Base-by-base conservation (phyloP, 2,113 vertebrate species). In the Puntigrus tetrazona region DNA sequence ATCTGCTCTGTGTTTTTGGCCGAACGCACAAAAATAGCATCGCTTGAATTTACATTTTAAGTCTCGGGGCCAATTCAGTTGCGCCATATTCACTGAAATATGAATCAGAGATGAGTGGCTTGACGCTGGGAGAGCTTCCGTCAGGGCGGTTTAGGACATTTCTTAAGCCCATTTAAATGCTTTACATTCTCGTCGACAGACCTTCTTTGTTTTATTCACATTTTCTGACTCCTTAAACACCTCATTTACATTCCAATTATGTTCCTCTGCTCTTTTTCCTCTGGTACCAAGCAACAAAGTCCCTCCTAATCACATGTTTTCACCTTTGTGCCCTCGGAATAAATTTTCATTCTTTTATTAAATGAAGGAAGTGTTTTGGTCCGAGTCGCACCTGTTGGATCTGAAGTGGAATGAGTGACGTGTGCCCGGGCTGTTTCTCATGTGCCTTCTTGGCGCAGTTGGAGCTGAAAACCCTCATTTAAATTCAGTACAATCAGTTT, bases 211-310 rank as follows among this genome's bases (percentile, higher is more conserved):
- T 79, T 59, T 61, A 38, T 43, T 73, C 50, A 41, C 63, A 55
- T 52, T 70, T 78, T 59, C 47, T 31, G 83, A 41, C 36, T 78
- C 34, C 65, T 85, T 85, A 59, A 25, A 79, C 52, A 34, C 7
- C 78, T 25, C 36, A 79, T 72, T 85, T 85, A 70, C 83, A 85
- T 85, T 72, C 76, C 50, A 85, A 73, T 85, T 85, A 79, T 41
- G 18, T 61, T 41, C n/a, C 76, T 31, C 34, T 59, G n/a, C 55
- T 31, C 14, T 3, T 79, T 84, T 84, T 78, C 34, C 41, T 69
- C 65, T 80, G 83, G 76, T 70, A 59, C 63, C 52, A 57, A 73
- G 50, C 69, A 55, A 79, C 47, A 59, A 61, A 79, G 76, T 70
- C 65, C 65, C 20, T 27, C 50, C 76, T 85, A 79, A 79, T 85